Evolutionary conservation across 2,797 vertebrate genomes (phyloP), one percentile per base, ranked within the genome.

Genomic region (Basileuterus tristriatus): DNA sequence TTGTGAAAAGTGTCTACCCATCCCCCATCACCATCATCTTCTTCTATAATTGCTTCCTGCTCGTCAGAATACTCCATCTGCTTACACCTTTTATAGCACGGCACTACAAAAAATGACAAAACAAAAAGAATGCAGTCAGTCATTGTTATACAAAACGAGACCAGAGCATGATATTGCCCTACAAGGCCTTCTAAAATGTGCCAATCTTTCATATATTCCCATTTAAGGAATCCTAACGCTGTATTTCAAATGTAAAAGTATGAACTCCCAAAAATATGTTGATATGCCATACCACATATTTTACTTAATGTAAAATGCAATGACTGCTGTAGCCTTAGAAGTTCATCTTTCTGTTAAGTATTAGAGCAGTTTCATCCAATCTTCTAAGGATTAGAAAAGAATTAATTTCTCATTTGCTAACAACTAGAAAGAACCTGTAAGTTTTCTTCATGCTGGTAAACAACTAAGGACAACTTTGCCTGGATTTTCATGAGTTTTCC

Each of bases 61-160:
- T 99, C 99, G 52, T 99, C 99, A 1, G 98, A 99, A 94, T 99
- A 99, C 86, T 99, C 99, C 99, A 99, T 99, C 97, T 99, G 99
- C 98, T 99, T 99, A 97, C 99, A 99, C 26, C 99, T 98, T 96
- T 99, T 99, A 94, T 99, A 99, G 94, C 99, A 99, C 0, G 99
- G 99, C 70, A 99, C 99, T 99, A 71, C 56, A 93, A 96, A 89
- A 91, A 71, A 95, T 36, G 6, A 24, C 39, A 85, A 70, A 76
- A 22, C 24, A 83, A 67, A 64, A 90, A 39, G 4, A 95, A 26
- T 32, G 43, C 26, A 68, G 39, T n/a, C 39, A 67, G 44, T n/a
- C 36, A 67, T 52, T 86, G 39, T 39, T 50, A 55, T 0, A 59
- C 4, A 79, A 74, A 82, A 50, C 10, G 20, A 53, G 52, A 83